phyloP scores from a whole-genome alignment of 2,797 vertebrate genomes.

The Halcyon smyrnensis region DNA sequence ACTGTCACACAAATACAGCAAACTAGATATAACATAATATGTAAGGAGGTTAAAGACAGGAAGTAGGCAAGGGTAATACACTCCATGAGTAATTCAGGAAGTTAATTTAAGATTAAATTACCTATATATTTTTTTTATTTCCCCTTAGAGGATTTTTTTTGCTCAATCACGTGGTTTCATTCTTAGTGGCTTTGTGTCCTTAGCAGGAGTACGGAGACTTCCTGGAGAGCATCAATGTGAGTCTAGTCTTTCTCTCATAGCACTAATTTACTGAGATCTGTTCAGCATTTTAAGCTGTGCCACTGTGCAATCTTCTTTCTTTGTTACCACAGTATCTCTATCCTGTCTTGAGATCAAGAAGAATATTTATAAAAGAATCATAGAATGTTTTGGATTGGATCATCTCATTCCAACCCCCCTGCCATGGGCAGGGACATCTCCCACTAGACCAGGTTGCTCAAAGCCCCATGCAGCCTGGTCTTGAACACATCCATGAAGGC shows the following conservation, averaged over 20 bases:
- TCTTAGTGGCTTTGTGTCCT: neutral
- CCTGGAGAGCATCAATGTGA: neutral
- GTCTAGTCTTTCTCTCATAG: neutral
- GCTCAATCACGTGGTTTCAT: neutral
- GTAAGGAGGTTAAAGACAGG: neutral
- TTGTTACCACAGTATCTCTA: neutral
- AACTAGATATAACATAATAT: neutral
- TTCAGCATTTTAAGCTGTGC: neutral
- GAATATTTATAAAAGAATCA: neutral
- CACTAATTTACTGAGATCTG: neutral
- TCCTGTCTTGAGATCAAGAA: neutral
- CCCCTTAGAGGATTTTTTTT: neutral
- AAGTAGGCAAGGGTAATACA: neutral
- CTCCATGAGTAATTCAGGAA: neutral
- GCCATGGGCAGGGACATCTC: no score
- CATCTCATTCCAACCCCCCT: no score
- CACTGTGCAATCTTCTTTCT: neutral
- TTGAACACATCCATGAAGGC: no score
- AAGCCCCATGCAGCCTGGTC: no score
- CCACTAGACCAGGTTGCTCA: no score
- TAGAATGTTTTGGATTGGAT: no score
- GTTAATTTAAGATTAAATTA: neutral
- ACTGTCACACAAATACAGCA: neutral
- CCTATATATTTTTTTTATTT: neutral
- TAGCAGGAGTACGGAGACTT: neutral